Evolutionary conservation across 2,113 vertebrate genomes (phyloP), one percentile per base, ranked within the genome.

Genomic region (Zosterops japonicus): DNA sequence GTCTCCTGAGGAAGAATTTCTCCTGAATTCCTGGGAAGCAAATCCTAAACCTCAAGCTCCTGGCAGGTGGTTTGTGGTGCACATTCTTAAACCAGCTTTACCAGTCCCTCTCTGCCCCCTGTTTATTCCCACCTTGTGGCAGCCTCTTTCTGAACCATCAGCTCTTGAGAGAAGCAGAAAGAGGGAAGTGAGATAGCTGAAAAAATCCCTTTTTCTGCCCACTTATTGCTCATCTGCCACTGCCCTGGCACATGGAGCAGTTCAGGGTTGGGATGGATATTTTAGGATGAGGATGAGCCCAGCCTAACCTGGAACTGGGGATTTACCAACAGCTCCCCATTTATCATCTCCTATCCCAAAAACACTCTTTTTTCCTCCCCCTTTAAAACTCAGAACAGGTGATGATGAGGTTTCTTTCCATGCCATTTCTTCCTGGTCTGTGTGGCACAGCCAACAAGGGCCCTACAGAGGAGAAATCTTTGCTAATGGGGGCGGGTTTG

Each of bases 391-490:
- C 49, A 9, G 57, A 28, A 17, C 23, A 57, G 29, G 44, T 56
- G 87, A 78, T 49, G 75, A 15, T 41, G 41, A 60, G 57, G 28
- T 89, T 92, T 50, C 41, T 82, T 88, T 69, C 70, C 83, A 42
- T 1, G 27, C 6, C 20, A 71, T 75, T 57, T 83, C 82, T 12
- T 82, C 68, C 57, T 87, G 76, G 19, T 52, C 39, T 92, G 79
- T 57, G 61, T 68, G 69, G 41, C 52, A 21, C 46, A 33, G 78
- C 36, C 94, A 88, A 12, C 5, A 50, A 1, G 94, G 94, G 94
- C 98, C 95, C 97, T 97, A 98, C 41, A 92, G 94, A 97, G 93
- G 95, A 97, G 91, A 97, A 98, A 97, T 96, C 82, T 97, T 97
- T 97, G 96, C 97, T 98, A 98, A 97, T 17, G 31, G 95, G 96